Base-by-base conservation (phyloP, 2,888 invertebrate species). In the Dasypolia templi region DNA sequence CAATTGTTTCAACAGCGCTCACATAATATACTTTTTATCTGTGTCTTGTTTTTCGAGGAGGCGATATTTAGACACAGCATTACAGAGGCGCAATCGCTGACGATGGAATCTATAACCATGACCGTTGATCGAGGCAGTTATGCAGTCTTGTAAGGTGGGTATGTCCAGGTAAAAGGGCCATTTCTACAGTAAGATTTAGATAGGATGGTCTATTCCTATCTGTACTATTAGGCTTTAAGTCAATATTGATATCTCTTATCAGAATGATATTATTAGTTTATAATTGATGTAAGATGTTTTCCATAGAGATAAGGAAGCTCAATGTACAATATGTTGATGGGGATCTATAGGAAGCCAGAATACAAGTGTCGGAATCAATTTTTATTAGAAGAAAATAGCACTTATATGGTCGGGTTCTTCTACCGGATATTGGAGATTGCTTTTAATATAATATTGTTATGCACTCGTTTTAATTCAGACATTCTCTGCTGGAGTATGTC, bases 191-290 rank as follows among this genome's bases (percentile, higher is more conserved):
- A 22, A 70, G n/a, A 22, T 70, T 70, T n/a, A 63, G 55, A 53
- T 70, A 70, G 14, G 62, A 70, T 5, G 19, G 17, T n/a, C 63
- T 70, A 26, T 63, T 70, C 12, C 71, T 64, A 26, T 68, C 68
- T 6, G 19, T 51, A 19, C 11, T 68, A 19, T 26, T n/a, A 19
- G 58, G n/a, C 22, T 53, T 53, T 51, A 51, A n/a, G 12, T 53
- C n/a, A n/a, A 53, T n/a, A 53, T 53, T 53, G 26, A 59, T 61
- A 51, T 69, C 61, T 26, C 69, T 42, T 61, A 69, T 53, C 29
- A 69, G 6, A 17, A 69, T 51, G 19, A 53, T 42, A 14, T 69
- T 61, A 12, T 19, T 61, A 12, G 39, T 9, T 39, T 3, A 9
- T 39, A 39, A 39, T 9, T 39, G 7, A 39, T 1, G 7, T 39